Conservation (phyloP, 53 echinoderm and acorn worm species). For the Hippasteria phrygiana region DNA sequence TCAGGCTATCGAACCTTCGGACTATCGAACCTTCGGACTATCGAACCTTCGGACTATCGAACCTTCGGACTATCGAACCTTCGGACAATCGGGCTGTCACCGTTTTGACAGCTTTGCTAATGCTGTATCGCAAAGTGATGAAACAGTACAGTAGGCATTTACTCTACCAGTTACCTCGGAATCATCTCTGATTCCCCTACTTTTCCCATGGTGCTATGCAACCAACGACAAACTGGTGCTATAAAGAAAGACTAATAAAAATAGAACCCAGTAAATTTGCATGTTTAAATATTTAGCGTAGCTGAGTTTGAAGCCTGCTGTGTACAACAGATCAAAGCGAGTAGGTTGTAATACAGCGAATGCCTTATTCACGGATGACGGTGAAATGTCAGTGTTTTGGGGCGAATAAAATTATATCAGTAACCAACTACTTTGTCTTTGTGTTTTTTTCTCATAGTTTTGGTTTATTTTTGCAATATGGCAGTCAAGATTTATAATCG, state of each 20-base stretch:
- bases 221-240: constrained; percentile 12
- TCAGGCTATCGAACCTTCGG: too few relatives aligned
- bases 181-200: background rate
- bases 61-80: too few relatives aligned
- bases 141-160: background rate
- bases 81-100: too few relatives aligned
- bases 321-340: constrained; percentile 16
- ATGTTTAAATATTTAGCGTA: background rate
- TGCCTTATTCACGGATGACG: background rate
- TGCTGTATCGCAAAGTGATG: background rate
- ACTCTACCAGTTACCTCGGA: background rate
- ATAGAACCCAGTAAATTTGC: constrained; percentile 42
- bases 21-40: too few relatives aligned
- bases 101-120: too few relatives aligned
- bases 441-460: background rate
- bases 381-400: background rate
- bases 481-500: too few relatives aligned
- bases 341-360: background rate
- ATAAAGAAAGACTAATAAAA: background rate
- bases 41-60: too few relatives aligned
- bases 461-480: background rate
- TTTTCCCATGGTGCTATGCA: background rate
- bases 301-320: constrained; percentile 26
- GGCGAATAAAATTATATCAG: background rate
- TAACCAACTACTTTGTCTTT: background rate